Evolutionary conservation across 2,888 invertebrate species (phyloP).

Genomic region (Dendrolimus houi): DNA sequence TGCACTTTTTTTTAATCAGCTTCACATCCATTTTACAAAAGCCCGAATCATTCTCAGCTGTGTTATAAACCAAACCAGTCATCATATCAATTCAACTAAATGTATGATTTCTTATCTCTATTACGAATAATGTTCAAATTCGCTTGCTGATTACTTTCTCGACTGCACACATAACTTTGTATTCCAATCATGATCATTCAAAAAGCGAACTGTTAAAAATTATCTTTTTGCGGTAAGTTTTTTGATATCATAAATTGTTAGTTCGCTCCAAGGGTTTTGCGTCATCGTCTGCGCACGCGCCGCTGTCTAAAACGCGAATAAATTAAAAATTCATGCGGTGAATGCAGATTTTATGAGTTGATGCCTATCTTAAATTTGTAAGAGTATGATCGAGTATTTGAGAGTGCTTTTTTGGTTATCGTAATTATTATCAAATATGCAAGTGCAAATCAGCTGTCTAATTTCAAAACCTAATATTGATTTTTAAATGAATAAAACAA

Average conservation of each 20-base stretch:
- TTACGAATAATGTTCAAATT: slow-evolving; percentile 10
- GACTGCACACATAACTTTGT: slow-evolving; percentile 9
- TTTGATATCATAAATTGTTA: slow-evolving; percentile 16
- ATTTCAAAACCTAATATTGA: too few species aligned
- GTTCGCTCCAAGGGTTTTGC: slow-evolving; percentile 38
- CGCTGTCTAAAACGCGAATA: slow-evolving; percentile 5
- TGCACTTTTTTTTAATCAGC: not conserved
- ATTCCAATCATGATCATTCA: slow-evolving; percentile 36
- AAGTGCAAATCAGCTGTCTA: too few species aligned
- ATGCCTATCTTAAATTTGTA: not conserved
- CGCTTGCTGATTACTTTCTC: slow-evolving; percentile 4
- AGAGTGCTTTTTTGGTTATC: too few species aligned
- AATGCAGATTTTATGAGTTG: not conserved
- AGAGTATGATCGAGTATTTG: not conserved
- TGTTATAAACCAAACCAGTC: slow-evolving; percentile 13
- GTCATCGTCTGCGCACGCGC: slow-evolving; percentile 64
- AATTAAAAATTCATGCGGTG: not conserved
- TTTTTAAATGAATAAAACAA: too few species aligned
- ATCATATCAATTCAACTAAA: not conserved
- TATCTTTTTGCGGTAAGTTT: slow-evolving; percentile 26
- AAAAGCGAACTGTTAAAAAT: slow-evolving; percentile 25
- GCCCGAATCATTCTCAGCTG: slow-evolving; percentile 20
- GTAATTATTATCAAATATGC: too few species aligned
- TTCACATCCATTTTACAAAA: slow-evolving; percentile 22
- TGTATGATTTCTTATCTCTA: slow-evolving; percentile 2